These are phyloP conservation scores for Eufriesea mexicana DNA, from an alignment of 1,140 invertebrate genomes.

Conservation along the genomic window DNA sequence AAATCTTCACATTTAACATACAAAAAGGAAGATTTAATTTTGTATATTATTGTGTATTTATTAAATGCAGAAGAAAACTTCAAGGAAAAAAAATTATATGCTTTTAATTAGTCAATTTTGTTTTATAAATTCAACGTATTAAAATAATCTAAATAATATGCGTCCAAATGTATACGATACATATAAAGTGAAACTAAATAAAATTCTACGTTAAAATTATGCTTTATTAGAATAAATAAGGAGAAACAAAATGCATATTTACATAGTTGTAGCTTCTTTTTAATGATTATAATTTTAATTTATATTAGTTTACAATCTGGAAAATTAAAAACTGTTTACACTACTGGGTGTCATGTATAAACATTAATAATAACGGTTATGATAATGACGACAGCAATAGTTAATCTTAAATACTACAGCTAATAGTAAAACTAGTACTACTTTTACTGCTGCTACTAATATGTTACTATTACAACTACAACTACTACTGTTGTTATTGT, in stretches of 20 bases:
- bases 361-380: background rate
- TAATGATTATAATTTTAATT: slow-evolving; percentile 9
- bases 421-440: too few relatives aligned
- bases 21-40: slow-evolving; percentile 42
- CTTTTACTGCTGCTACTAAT: too few relatives aligned
- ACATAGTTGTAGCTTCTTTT: background rate
- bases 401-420: too few relatives aligned
- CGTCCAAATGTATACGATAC: background rate
- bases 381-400: background rate
- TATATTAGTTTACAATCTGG: background rate
- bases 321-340: background rate
- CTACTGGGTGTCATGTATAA: background rate
- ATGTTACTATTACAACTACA: too few relatives aligned
- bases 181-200: background rate
- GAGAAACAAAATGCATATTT: background rate
- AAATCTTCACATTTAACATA: slow-evolving; percentile 25
- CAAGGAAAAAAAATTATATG: slow-evolving; percentile 6
- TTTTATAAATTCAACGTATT: slow-evolving; percentile 29
- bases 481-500: too few relatives aligned
- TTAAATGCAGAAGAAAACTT: slow-evolving; percentile 30
- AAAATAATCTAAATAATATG: slow-evolving; percentile 41
- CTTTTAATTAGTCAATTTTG: slow-evolving; percentile 1
- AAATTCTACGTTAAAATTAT: slow-evolving; percentile 26
- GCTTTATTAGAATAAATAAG: slow-evolving; percentile 22
- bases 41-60: background rate